These are phyloP conservation scores for Merops nubicus DNA, from an alignment of 2,113 vertebrate species.

Conservation along the genomic window DNA sequence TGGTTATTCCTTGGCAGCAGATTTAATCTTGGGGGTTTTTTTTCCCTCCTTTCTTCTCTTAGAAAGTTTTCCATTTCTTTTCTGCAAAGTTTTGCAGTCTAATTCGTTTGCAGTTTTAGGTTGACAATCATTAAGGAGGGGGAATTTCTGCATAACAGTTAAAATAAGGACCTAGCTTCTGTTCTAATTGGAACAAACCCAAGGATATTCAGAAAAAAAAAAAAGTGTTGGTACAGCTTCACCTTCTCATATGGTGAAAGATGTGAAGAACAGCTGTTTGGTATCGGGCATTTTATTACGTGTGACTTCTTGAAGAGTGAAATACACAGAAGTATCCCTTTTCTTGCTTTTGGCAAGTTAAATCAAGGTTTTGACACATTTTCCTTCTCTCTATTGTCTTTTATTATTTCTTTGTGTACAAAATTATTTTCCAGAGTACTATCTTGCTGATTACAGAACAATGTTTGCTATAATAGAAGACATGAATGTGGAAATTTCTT, in stretches of 20 bases:
- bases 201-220: not conserved
- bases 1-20: slow-evolving; percentile 13
- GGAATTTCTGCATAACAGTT: not conserved
- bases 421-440: not conserved
- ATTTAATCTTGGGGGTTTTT: not conserved
- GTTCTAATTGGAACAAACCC: not conserved
- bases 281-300: not conserved
- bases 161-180: not conserved
- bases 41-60: not conserved
- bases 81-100: not conserved
- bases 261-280: not conserved
- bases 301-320: not conserved
- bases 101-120: not conserved
- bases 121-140: fast-evolving
- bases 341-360: not conserved
- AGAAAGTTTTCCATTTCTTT: not conserved
- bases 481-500: not conserved
- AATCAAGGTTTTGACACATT: not conserved
- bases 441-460: not conserved
- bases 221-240: not conserved
- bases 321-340: not conserved
- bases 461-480: not conserved
- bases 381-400: not conserved
- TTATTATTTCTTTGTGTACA: not conserved
- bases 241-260: not conserved